These are phyloP conservation scores for Ptychadena robeensis DNA, from an alignment of 2,797 vertebrate species.

Conservation along the genomic window DNA sequence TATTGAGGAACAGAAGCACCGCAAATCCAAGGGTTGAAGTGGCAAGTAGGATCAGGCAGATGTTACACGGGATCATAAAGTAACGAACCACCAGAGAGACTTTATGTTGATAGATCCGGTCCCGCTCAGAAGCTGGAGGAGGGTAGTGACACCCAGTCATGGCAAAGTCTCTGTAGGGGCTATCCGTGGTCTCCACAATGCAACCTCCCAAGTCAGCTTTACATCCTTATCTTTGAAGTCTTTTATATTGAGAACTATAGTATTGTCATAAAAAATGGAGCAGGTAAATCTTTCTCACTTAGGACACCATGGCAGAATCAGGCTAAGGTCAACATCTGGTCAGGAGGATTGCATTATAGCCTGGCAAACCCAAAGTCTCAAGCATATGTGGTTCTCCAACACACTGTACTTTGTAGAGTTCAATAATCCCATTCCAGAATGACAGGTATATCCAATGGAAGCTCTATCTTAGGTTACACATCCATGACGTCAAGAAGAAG, in stretches of 20 bases:
- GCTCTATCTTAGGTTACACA: slow-evolving; percentile 9
- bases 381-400: slow-evolving; percentile 25
- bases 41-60: slow-evolving; percentile 96
- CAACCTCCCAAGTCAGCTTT: slow-evolving; percentile 54
- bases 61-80: slow-evolving; percentile 98
- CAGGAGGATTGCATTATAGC: slow-evolving; percentile 2
- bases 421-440: slow-evolving; percentile 49
- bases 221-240: slow-evolving; percentile 55
- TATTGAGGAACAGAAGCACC: slow-evolving; percentile 94
- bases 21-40: slow-evolving; percentile 92
- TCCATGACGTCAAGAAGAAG: not conserved
- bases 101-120: slow-evolving; percentile 89
- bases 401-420: slow-evolving; percentile 33
- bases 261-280: slow-evolving; percentile 11
- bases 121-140: slow-evolving; percentile 81
- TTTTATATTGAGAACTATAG: not conserved
- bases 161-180: slow-evolving; percentile 44
- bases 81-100: slow-evolving; percentile 95
- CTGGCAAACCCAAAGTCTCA: slow-evolving; percentile 21
- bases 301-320: slow-evolving; percentile 54
- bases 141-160: slow-evolving; percentile 80
- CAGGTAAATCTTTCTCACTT: not conserved
- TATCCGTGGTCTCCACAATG: slow-evolving; percentile 40
- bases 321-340: slow-evolving; percentile 23
- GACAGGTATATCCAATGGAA: slow-evolving; percentile 11